These are phyloP conservation scores for Blera fallax DNA, from an alignment of 2,888 invertebrate species.

Conservation along the genomic window DNA sequence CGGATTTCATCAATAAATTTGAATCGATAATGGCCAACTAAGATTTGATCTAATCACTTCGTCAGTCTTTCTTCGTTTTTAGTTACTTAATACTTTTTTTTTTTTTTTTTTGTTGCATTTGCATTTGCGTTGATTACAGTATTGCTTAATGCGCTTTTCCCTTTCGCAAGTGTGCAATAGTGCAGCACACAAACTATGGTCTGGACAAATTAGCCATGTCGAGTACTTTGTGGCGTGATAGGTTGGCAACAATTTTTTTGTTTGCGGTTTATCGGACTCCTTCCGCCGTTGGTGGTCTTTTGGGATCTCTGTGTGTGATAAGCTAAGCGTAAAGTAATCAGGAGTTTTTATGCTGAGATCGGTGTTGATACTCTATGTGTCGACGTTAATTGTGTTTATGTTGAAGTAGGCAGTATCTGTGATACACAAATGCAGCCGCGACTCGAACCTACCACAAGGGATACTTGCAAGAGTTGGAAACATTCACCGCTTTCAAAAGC, in stretches of 20 bases:
- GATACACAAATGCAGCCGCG: too few species aligned
- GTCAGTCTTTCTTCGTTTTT: conserved; percentile 60
- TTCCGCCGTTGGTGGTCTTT: conserved; percentile 38
- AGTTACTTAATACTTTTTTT: conserved; percentile 51
- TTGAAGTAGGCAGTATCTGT: too few species aligned
- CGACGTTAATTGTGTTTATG: too few species aligned
- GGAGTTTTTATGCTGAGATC: background rate
- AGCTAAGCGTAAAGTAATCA: conserved; percentile 15
- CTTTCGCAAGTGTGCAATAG: conserved; percentile 10
- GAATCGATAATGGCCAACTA: conserved; percentile 62
- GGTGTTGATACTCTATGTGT: too few species aligned
- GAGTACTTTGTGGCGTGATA: conserved; percentile 49
- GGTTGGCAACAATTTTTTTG: conserved; percentile 31
- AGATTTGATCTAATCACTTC: conserved; percentile 71
- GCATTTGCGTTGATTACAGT: conserved; percentile 47
- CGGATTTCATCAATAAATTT: conserved; percentile 71
- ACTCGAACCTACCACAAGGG: too few species aligned
- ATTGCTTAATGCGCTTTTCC: conserved; percentile 60
- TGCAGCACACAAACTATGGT: background rate
- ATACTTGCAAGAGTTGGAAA: too few species aligned
- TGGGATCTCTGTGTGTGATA: conserved; percentile 10
- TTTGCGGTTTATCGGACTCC: conserved; percentile 15
- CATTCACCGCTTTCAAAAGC: too few species aligned
- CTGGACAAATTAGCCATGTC: conserved; percentile 35
- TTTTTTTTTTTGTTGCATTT: background rate